Base-by-base conservation (phyloP, 1,140 invertebrate genomes). In the Chrysomallon squamiferum region DNA sequence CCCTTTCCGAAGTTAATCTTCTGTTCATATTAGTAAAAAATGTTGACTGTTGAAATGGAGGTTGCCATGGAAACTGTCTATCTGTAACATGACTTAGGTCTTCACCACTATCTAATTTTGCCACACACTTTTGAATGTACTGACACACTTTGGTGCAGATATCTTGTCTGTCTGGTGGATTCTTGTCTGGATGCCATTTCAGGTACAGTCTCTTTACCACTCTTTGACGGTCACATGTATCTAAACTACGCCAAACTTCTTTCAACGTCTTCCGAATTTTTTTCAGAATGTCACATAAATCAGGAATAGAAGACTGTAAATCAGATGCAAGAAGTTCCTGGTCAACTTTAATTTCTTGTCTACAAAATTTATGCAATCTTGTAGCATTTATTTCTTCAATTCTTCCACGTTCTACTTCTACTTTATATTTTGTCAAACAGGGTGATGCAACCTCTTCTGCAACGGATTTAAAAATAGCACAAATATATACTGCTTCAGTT, bases 171-270 rank as follows among this genome's bases (percentile, higher is more conserved):
- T 68, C 78, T 25, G 50, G 59, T 5, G 5, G 6, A 68, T 84
- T 84, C 71, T 80, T 82, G 62, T 84, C 83, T 54, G 83, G 83
- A 69, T 84, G 81, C 79, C 79, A 84, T 60, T 79, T 73, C 20
- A 79, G 65, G 13, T 83, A 50, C 3, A 84, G 33, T 43, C 81
- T 60, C 63, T 81, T 81, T 13, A 80, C 66, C 29, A 81, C 71
- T 33, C 71, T 71, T 43, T 73, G 77, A 38, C 78, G 65, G 38
- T 82, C 74, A n/a, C 33, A 29, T 33, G 73, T 71, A 25, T 64
- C 59, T 15, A 73, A 33, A 9, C 29, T 50, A 27, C 63, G 35
- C 68, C 72, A 76, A 22, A 74, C 73, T 25, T 77, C 69, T 47
- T 50, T 69, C 3, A 80, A 66, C 22, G 30, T 56, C 9, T 59